These are phyloP conservation scores for Notodonta ziczac DNA, from an alignment of 2,888 invertebrate species.

Conservation along the genomic window DNA sequence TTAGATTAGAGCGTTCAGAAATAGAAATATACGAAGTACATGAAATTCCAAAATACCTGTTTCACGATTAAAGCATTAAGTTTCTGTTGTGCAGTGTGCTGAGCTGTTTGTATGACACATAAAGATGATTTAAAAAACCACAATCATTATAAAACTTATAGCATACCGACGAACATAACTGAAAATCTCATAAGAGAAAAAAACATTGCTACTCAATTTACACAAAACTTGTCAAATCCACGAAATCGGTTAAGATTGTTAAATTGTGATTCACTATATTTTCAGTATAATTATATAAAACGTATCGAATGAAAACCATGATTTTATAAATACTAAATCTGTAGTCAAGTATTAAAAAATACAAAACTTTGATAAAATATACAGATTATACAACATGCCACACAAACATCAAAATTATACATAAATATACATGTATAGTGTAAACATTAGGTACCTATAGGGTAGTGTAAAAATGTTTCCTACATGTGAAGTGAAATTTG, in stretches of 20 bases:
- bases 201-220: no score
- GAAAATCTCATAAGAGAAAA: background rate
- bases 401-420: constrained; percentile 44
- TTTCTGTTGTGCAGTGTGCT: constrained; percentile 73
- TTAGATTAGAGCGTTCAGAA: constrained; percentile 66
- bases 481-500: constrained; percentile 50
- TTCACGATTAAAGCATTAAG: constrained; percentile 81
- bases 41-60: constrained; percentile 82
- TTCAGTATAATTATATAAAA: background rate
- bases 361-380: no score
- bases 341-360: no score
- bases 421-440: constrained; percentile 44
- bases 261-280: background rate
- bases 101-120: constrained; percentile 48
- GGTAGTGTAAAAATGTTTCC: constrained; percentile 52
- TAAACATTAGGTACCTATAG: constrained; percentile 31
- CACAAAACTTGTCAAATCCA: no score
- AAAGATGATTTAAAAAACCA: constrained; percentile 12
- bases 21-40: constrained; percentile 61
- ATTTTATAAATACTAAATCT: no score
- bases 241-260: background rate
- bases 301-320: no score
- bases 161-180: background rate
- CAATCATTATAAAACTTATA: no score
- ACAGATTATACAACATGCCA: constrained; percentile 29